Percentiles rank a stretch among this genome's conserved stretches.
These are phyloP conservation scores for Galbula dea DNA, from an alignment of 2,113 vertebrate genomes.

Conservation along the genomic window DNA sequence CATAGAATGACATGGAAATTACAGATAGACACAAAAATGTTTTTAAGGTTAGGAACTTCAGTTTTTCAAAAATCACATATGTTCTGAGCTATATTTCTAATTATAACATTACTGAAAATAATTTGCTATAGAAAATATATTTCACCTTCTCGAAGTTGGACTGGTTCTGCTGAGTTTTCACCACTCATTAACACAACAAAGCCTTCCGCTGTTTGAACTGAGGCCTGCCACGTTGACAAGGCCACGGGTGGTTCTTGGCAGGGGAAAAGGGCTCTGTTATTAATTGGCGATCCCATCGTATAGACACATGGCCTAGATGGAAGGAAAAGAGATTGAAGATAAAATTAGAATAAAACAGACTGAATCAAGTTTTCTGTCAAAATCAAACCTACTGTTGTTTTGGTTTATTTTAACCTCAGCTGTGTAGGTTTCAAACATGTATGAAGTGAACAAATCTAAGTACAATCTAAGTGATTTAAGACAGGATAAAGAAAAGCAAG, in stretches of 20 bases:
- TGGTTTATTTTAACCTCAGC: neutral
- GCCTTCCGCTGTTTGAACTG: conserved; percentile 80
- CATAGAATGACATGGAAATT: neutral
- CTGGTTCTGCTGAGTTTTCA: conserved; percentile 84
- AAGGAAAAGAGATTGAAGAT: conserved; percentile 51
- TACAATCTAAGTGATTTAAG: neutral
- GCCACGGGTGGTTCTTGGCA: conserved; percentile 97
- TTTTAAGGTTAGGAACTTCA: neutral
- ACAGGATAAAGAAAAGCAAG: neutral
- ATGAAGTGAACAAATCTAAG: neutral
- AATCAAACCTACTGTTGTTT: neutral
- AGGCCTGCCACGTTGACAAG: conserved; percentile 96
- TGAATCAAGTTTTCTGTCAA: neutral
- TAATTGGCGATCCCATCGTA: conserved; percentile 93
- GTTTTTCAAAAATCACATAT: neutral
- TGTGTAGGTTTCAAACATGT: neutral
- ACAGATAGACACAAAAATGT: neutral
- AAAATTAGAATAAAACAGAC: neutral
- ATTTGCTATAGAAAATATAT: conserved; percentile 16
- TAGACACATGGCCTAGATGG: conserved; percentile 89
- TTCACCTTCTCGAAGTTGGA: conserved; percentile 78
- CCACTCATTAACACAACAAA: conserved; percentile 94
- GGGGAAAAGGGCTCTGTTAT: conserved; percentile 97
- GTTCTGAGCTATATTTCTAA: neutral
- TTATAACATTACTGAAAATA: neutral